These are phyloP conservation scores for Lerista edwardsae DNA, from an alignment of 2,797 vertebrate genomes.

Conservation along the genomic window DNA sequence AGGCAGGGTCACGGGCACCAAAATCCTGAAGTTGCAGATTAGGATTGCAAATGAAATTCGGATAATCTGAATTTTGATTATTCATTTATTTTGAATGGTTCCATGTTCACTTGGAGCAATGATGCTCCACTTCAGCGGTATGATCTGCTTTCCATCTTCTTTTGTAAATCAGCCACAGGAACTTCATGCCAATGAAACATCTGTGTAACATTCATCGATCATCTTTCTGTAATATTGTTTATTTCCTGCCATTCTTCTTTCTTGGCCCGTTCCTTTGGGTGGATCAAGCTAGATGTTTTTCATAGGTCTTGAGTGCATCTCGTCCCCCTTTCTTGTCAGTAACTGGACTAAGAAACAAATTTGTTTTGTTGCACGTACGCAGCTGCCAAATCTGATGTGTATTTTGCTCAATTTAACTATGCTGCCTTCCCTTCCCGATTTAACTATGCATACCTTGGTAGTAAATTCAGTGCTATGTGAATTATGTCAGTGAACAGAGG, in stretches of 20 bases:
- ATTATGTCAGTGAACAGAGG: background rate
- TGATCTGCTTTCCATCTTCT: constrained; percentile 13
- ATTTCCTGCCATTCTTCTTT: constrained; percentile 7
- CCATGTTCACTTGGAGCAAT: background rate
- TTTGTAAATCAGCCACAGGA: background rate
- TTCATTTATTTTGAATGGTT: background rate
- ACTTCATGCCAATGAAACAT: constrained; percentile 18
- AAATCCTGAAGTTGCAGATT: no score
- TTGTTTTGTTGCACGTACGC: background rate
- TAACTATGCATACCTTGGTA: constrained; percentile 19
- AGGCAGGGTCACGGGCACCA: no score
- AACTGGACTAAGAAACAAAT: constrained; percentile 4
- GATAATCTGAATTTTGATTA: background rate
- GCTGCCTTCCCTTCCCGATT: background rate
- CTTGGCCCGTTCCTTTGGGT: constrained; percentile 12
- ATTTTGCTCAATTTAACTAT: background rate
- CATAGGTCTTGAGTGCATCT: background rate
- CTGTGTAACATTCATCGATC: constrained; percentile 25
- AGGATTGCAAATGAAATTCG: background rate
- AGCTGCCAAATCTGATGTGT: background rate
- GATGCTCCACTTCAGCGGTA: background rate
- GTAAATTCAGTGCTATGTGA: background rate
- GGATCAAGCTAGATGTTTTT: constrained; percentile 5
- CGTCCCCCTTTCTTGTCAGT: background rate
- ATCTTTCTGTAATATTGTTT: constrained; percentile 28